Evolutionary conservation across 2,888 invertebrate genomes (phyloP).

Genomic region (Drepana falcataria): DNA sequence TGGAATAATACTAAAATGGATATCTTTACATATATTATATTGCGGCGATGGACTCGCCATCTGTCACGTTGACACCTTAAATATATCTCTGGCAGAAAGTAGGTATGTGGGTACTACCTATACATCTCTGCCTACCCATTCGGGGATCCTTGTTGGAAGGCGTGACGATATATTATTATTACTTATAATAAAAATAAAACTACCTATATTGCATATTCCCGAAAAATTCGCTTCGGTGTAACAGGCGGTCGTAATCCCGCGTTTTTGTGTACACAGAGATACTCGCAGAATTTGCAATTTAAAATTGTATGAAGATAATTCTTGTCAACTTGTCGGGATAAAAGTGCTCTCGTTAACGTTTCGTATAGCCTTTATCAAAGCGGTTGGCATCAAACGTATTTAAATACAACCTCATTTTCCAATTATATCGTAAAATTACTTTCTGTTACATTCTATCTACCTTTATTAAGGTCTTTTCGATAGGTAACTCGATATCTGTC

Average conservation of each 20-base stretch:
- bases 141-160: too few relatives aligned
- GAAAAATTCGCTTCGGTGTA: background rate
- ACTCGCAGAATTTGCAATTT: slow-evolving; percentile 8
- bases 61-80: too few relatives aligned
- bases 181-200: background rate
- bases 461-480: background rate
- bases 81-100: too few relatives aligned
- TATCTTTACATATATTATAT: too few relatives aligned
- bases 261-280: slow-evolving; percentile 1
- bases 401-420: background rate
- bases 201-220: too few relatives aligned
- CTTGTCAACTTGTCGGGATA: slow-evolving; percentile 7
- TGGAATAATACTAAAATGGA: too few relatives aligned
- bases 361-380: background rate
- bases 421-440: background rate
- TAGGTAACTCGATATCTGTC: background rate
- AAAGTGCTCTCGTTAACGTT: background rate
- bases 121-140: too few relatives aligned
- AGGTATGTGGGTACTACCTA: too few relatives aligned
- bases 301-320: slow-evolving; percentile 7
- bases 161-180: too few relatives aligned
- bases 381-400: background rate
- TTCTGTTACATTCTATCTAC: background rate
- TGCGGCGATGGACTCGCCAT: too few relatives aligned
- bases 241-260: background rate